Percentiles rank a stretch among this genome's conserved stretches.
phyloP scores from a whole-genome alignment of 2,797 vertebrate species.

The Florisuga fusca region DNA sequence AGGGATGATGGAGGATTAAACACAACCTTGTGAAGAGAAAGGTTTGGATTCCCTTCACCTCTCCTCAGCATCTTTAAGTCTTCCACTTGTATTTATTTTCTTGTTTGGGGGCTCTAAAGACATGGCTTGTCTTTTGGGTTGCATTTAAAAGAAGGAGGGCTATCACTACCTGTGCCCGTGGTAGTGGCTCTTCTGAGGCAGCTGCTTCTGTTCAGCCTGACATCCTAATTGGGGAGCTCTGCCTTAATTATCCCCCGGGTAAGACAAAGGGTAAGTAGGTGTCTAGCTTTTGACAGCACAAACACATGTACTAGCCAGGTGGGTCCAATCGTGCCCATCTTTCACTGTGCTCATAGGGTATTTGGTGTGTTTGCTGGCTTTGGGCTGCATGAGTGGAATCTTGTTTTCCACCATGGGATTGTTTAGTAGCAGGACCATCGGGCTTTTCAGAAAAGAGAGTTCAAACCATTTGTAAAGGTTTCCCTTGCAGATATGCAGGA shows the following conservation, averaged over 20 bases:
- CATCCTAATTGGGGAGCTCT: not conserved
- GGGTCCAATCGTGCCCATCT: not conserved
- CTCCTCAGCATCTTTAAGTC: not conserved
- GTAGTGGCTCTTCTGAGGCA: not conserved
- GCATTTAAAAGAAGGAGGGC: not conserved
- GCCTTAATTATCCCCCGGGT: not conserved
- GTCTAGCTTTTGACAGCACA: not conserved
- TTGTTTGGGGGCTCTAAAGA: not conserved
- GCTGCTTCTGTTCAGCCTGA: not conserved
- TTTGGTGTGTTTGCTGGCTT: not conserved
- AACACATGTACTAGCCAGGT: not conserved
- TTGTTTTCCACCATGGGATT: fast-evolving
- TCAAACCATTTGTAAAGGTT: not conserved
- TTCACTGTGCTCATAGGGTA: fast-evolving
- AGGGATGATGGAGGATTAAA: not conserved
- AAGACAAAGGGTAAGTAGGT: not conserved
- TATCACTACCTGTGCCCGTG: fast-evolving
- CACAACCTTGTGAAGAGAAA: not conserved
- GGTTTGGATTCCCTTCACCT: not conserved
- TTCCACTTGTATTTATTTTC: not conserved
- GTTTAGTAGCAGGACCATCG: not conserved
- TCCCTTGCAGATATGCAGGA: not conserved
- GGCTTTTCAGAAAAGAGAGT: not conserved
- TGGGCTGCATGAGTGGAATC: not conserved
- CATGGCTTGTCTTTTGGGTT: not conserved